Evolutionary conservation across 1,140 invertebrate species (phyloP).

Genomic region (Luehdorfia chinensis): DNA sequence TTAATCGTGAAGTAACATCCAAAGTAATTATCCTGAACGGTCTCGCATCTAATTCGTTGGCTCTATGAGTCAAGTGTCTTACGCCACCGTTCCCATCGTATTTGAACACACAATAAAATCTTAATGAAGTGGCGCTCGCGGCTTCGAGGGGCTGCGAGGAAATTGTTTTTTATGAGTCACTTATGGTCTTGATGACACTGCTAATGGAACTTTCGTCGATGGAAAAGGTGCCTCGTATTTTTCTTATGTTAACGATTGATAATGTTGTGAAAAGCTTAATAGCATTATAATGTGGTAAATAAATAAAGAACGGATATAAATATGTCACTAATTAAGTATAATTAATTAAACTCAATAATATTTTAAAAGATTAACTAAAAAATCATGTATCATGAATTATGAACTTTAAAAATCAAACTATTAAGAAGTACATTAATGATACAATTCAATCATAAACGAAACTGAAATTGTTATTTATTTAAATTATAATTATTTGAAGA

Average conservation of each 20-base stretch:
- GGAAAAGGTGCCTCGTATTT: background rate
- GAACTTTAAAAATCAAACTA: too few relatives aligned
- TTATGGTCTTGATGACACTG: constrained; percentile 12
- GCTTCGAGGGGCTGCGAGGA: constrained; percentile 5
- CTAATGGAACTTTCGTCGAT: background rate
- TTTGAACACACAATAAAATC: constrained; percentile 18
- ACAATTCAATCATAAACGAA: too few relatives aligned
- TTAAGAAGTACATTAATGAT: too few relatives aligned
- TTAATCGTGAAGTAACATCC: constrained; percentile 13
- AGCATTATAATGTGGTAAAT: too few relatives aligned
- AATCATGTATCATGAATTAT: too few relatives aligned
- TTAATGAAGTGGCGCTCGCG: constrained; percentile 14
- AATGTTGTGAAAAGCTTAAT: too few relatives aligned
- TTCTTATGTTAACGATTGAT: background rate
- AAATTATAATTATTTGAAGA: too few relatives aligned
- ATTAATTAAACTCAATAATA: too few relatives aligned
- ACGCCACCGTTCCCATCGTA: background rate
- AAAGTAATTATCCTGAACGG: constrained; percentile 14
- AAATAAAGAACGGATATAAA: too few relatives aligned
- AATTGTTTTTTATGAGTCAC: constrained; percentile 16
- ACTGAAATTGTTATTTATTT: too few relatives aligned
- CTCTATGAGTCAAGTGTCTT: background rate
- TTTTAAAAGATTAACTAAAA: too few relatives aligned
- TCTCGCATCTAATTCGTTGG: constrained; percentile 2
- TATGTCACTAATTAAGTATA: too few relatives aligned